Evolutionary conservation across 2,113 vertebrate genomes (phyloP).

Genomic region (Sinocyclocheilus grahami): DNA sequence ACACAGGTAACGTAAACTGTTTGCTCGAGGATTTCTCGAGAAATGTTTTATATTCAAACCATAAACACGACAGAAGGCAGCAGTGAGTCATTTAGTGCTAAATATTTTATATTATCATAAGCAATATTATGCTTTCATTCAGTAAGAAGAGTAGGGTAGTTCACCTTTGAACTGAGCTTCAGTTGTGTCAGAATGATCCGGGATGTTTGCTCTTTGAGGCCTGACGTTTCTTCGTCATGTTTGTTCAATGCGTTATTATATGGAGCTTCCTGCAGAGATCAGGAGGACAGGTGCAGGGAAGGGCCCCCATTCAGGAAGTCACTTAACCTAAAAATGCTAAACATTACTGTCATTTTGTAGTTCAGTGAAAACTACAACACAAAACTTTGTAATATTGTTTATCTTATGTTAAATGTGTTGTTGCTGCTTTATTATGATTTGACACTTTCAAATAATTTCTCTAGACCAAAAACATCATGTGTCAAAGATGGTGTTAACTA

Average conservation of each 20-base stretch:
- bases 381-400: neutral
- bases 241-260: conserved; percentile 22
- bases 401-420: neutral
- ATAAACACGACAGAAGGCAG: neutral
- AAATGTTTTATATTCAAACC: neutral
- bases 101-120: neutral
- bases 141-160: neutral
- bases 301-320: conserved; percentile 36
- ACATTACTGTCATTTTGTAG: neutral
- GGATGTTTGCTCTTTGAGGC: conserved; percentile 25
- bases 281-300: conserved; percentile 39
- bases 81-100: neutral
- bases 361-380: neutral
- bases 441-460: neutral
- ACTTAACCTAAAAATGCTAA: neutral
- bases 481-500: neutral
- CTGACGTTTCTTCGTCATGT: conserved; percentile 16
- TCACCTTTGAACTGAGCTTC: conserved; percentile 17
- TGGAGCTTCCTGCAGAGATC: neutral
- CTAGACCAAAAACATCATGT: neutral
- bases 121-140: neutral
- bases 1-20: neutral
- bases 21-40: neutral
- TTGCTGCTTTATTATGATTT: no score
- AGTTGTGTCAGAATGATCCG: conserved; percentile 9